Percentiles rank a stretch among this genome's conserved stretches.
phyloP scores from a whole-genome alignment of 2,888 invertebrate genomes.

The Synergus umbraculus region DNA sequence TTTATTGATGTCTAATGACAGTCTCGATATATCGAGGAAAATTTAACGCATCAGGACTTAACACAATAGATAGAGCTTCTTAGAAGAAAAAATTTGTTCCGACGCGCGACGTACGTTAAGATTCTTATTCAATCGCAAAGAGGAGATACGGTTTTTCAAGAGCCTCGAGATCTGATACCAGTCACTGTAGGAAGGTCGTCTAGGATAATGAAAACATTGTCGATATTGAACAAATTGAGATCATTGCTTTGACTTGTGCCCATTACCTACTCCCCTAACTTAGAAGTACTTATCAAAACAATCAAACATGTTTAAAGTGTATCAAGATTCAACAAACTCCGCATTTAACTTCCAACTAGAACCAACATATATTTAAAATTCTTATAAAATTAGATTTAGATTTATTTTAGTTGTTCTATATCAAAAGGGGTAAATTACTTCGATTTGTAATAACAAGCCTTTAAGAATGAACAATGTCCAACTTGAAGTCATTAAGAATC shows the following conservation, averaged over 20 bases:
- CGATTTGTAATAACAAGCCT: no score
- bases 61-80: conserved; percentile 7
- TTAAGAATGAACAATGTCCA: no score
- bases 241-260: neutral
- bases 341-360: neutral
- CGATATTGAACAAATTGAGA: conserved; percentile 24
- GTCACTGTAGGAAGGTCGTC: conserved; percentile 14
- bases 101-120: neutral
- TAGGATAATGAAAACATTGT: conserved; percentile 29
- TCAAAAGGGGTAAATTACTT: no score
- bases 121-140: conserved; percentile 25
- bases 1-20: conserved; percentile 4
- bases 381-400: neutral
- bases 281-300: neutral
- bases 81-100: neutral
- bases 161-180: conserved; percentile 24
- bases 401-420: no score
- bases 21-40: conserved; percentile 10
- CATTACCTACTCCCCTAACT: neutral
- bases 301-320: conserved; percentile 4
- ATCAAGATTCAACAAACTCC: neutral
- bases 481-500: no score
- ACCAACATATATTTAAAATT: neutral
- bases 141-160: conserved; percentile 3
- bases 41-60: neutral